Evolutionary conservation across 2,888 invertebrate genomes (phyloP), one percentile per base, ranked within the genome.

Genomic region (Aproaerema taeniolella): DNA sequence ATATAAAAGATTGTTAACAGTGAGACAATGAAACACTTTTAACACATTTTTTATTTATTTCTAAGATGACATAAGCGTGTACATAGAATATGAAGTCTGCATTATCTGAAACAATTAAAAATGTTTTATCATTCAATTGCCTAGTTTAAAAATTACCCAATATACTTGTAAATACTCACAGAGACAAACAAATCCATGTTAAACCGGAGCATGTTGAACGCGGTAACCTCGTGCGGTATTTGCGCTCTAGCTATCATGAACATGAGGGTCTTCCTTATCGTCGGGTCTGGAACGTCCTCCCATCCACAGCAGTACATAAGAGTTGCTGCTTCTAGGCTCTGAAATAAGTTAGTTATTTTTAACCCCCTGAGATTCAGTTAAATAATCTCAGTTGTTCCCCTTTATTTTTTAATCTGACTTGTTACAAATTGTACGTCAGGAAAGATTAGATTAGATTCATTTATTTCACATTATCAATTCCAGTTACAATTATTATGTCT

Each of bases 141-240:
- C 20, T 20, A 20, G 8, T 8, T 20, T 20, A 4, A 20, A 20
- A 20, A 6, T 6, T 20, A 20, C 20, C 4, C 20, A 20, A 20
- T 20, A 20, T 20, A 20, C 20, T 8, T 20, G 8, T 20, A 26
- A 9, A 26, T 26, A 54, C 67, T 52, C 38, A 76, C 76, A 6
- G 65, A 61, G 0, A 70, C 46, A 33, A 75, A 75, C 3, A 73
- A 44, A 14, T 74, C 69, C 74, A 75, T 73, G 31, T 75, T 69
- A 12, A 67, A 75, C 0, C 58, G 39, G 14, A 74, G 1, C 51
- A 71, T 58, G 13, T 66, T 53, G 39, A 70, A 66, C 0, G 68
- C 74, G 0, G 62, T 65, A 28, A 76, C 66, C 28, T 46, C 43
- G 0, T 46, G 26, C 0, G 71, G 64, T 0, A 26, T 6, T 49